phyloP scores from a whole-genome alignment of 2,888 invertebrate genomes.

The Conomelus anceps region DNA sequence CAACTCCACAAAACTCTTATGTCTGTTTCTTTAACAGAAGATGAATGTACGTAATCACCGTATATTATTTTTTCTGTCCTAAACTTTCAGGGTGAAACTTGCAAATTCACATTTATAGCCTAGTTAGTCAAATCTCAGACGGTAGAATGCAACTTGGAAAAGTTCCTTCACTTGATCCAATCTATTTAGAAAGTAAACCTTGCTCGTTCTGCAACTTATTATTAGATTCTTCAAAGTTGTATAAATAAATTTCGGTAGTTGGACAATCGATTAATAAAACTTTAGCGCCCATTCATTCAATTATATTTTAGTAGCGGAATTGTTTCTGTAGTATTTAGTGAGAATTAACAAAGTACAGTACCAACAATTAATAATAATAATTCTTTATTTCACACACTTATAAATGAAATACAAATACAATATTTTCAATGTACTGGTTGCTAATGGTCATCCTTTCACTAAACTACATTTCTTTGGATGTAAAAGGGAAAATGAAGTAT shows the following conservation, averaged over 20 bases:
- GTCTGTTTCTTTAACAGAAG: not conserved
- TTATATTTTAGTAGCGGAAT: no score
- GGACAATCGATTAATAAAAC: not conserved
- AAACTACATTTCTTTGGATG: no score
- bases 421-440: no score
- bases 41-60: not conserved
- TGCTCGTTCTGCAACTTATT: not conserved
- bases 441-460: no score
- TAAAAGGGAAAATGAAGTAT: no score
- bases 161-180: not conserved
- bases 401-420: no score
- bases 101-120: not conserved
- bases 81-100: not conserved
- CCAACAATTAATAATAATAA: not conserved
- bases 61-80: not conserved
- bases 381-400: no score
- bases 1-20: no score
- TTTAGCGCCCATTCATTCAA: not conserved
- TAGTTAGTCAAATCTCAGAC: not conserved
- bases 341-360: not conserved
- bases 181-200: not conserved
- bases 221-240: not conserved
- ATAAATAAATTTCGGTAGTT: not conserved
- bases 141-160: not conserved
- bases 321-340: not conserved